Evolutionary conservation across 2,113 vertebrate genomes (phyloP).

Genomic region (Sporophila hypoxantha): DNA sequence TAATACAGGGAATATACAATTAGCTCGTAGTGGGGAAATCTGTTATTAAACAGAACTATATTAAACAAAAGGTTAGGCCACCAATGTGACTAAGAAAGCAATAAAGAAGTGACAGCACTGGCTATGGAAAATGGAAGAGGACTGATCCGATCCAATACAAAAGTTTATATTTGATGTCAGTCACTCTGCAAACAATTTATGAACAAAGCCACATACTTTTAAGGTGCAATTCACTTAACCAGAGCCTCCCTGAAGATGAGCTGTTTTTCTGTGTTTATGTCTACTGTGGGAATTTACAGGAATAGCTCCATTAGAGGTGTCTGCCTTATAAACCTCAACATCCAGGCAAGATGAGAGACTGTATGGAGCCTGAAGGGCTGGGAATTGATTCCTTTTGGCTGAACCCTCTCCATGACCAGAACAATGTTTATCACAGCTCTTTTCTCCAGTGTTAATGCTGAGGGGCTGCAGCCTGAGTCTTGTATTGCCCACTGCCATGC

Average conservation of each 20-base stretch:
- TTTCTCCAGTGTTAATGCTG: neutral
- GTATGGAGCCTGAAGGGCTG: neutral
- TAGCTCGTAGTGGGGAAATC: neutral
- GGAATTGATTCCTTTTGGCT: neutral
- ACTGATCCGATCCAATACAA: neutral
- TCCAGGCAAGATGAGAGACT: neutral
- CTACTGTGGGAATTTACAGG: neutral
- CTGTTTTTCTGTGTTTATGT: neutral
- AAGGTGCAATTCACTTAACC: neutral
- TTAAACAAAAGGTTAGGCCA: neutral
- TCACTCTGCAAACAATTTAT: neutral
- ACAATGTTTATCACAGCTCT: neutral
- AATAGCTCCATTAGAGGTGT: neutral
- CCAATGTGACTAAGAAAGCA: neutral
- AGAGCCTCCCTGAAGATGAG: neutral
- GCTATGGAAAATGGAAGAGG: neutral
- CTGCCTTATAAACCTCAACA: neutral
- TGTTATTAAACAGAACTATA: neutral
- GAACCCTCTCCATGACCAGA: neutral
- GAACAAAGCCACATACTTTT: neutral
- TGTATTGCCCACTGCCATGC: neutral
- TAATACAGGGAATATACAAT: neutral
- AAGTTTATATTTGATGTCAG: neutral
- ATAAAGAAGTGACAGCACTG: neutral
- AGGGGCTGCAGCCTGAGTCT: neutral